Evolutionary conservation across 2,888 invertebrate genomes (phyloP).

Genomic region (Suillia variegata): DNA sequence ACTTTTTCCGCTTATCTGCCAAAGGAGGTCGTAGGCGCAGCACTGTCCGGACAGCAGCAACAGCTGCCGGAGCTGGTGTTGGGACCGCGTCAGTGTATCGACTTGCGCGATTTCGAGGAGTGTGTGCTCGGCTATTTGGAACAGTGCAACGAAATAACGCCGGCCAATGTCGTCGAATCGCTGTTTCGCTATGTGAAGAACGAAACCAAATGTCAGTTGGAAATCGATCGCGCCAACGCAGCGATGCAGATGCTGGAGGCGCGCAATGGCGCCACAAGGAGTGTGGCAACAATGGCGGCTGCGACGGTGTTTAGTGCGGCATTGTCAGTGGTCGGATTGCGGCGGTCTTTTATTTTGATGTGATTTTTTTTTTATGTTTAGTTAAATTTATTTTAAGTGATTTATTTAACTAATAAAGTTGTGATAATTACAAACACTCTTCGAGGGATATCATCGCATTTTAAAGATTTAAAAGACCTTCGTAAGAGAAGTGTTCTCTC

Average conservation of each 20-base stretch:
- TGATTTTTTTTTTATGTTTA: neutral
- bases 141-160: slow-evolving; percentile 73
- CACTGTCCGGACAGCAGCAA: slow-evolving; percentile 9
- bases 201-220: slow-evolving; percentile 66
- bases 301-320: neutral
- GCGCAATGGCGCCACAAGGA: neutral
- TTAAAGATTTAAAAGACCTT: no score
- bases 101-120: slow-evolving; percentile 46
- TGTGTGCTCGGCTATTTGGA: slow-evolving; percentile 61
- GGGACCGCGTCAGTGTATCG: slow-evolving; percentile 61
- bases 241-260: neutral
- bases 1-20: slow-evolving; percentile 65
- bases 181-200: slow-evolving; percentile 73
- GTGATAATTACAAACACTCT: no score
- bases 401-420: neutral
- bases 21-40: slow-evolving; percentile 33
- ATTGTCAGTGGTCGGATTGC: neutral
- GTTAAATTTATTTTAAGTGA: neutral
- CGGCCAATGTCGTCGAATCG: slow-evolving; percentile 78
- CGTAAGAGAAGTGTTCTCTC: no score
- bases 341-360: neutral
- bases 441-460: no score
- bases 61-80: slow-evolving; percentile 66
- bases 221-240: slow-evolving; percentile 31
- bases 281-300: neutral